Evolutionary conservation across 2,888 invertebrate species (phyloP).

Genomic region (Melinaea marsaeus): DNA sequence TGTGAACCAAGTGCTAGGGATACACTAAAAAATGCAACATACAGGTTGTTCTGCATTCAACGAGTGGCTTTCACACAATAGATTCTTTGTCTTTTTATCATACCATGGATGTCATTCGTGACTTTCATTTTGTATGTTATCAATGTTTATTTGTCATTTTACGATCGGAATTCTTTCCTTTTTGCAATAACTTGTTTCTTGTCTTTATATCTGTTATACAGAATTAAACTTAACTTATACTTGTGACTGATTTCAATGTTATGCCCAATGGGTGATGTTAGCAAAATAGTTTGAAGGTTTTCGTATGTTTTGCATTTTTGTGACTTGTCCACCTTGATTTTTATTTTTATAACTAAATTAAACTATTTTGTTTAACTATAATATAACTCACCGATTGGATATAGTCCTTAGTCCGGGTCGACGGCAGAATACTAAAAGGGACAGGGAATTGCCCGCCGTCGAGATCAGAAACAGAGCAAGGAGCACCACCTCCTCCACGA

Average conservation of each 20-base stretch:
- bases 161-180: neutral
- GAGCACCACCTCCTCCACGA: conserved; percentile 71
- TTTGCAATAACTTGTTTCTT: neutral
- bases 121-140: neutral
- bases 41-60: too few species aligned
- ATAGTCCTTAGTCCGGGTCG: conserved; percentile 85
- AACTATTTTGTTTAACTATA: neutral
- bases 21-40: conserved; percentile 41
- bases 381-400: conserved; percentile 83
- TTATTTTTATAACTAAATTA: conserved; percentile 11
- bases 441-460: conserved; percentile 83
- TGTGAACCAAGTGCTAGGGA: conserved; percentile 53
- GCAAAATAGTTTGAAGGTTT: conserved; percentile 17
- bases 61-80: conserved; percentile 1
- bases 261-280: conserved; percentile 9
- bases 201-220: neutral
- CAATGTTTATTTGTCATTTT: neutral
- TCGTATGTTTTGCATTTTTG: conserved; percentile 32
- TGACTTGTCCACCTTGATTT: conserved; percentile 34
- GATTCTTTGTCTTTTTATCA: conserved; percentile 1
- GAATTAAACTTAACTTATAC: conserved; percentile 9
- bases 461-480: conserved; percentile 80
- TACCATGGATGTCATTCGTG: neutral
- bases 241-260: conserved; percentile 25
- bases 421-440: conserved; percentile 85